Base-by-base conservation (phyloP, 1,140 invertebrate species). In the Bombus fervidus region DNA sequence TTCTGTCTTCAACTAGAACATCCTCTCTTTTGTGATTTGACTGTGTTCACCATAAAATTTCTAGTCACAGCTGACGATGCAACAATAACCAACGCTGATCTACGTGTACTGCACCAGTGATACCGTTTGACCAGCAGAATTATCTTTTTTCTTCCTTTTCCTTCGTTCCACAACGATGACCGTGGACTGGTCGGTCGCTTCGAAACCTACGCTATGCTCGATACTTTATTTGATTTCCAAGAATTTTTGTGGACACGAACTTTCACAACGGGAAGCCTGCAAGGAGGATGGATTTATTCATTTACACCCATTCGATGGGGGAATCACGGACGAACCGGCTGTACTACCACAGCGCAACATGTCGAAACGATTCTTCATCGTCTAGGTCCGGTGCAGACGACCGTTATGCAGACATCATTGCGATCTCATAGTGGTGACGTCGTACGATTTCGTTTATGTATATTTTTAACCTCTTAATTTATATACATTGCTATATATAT, bases 61-160 rank as follows among this genome's bases (percentile, higher is more conserved):
- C 18, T 71, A 9, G 8, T 47, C 18, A 9, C n/a, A 43, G 18
- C 28, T 57, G 69, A 85, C 69, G n/a, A 81, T 80, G 64, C 78
- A 57, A 72, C 41, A 41, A 79, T 69, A 31, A 69, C 25, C 66
- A 31, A 81, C 25, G 25, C 57, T 81, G 37, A 81, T 57, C 53
- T 64, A 74, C 39, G 62, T 59, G 28, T 34, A 12, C n/a, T 4
- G 9, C 28, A 71, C 15, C 28, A 3, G 22, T 59, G 47, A 62
- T 31, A 64, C 34, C 18, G 39, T 41, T 22, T 43, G 5, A 37
- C 43, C 53, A 57, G n/a, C 13, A 57, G 43, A 80, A 80, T 69
- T 3, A 39, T 43, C 25, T 43, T 37, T 34, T 25, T 31, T 12
- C 31, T 22, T 31, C 25, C 15, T 41, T 41, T 37, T 12, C 15